Evolutionary conservation across 2,113 vertebrate genomes (phyloP), one percentile per base, ranked within the genome.

Genomic region (Hylia prasina): DNA sequence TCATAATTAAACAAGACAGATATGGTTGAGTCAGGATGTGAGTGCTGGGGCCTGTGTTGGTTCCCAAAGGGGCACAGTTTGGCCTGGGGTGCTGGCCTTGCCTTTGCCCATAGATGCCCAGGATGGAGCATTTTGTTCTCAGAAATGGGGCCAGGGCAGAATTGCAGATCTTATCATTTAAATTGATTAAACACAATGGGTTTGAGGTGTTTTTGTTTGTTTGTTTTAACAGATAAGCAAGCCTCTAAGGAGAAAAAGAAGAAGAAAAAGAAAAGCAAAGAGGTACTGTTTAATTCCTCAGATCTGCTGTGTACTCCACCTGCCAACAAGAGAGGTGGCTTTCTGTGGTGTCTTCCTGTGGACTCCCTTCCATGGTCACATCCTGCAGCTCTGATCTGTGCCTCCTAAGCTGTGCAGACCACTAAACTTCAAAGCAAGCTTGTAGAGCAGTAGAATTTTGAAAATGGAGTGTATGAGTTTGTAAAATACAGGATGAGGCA

Each of bases 201-300:
- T 39, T 61, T 60, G 12, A n/a, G n/a, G 28, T n/a, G 9, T 4
- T 5, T 9, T 50, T 35, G 20, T 33, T 54, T n/a, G n/a, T 81
- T 64, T 94, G 10, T 78, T 94, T 63, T 22, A 90, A 65, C 97
- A 99, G 99, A 99, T 89, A 99, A 99, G 93, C 96, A 96, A 19
- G 73, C 98, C 73, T 97, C 97, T 40, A 99, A 99, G 97, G 99
- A 99, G 95, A 99, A 99, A 50, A 99, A 99, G 97, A 99, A 99
- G 98, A 99, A 99, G 94, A 99, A 99, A 93, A 99, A 99, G 96
- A 99, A 98, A 84, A 94, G 84, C 97, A 99, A 98, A 98, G 99
- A 99, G 99, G 99, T 99, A 96, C 51, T 17, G 14, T 16, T 61
- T 37, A 47, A 60, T 91, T 69, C 14, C 21, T 61, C 6, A 45